Conservation (phyloP, 2,113 vertebrate genomes). For the Plecturocebus donacophilus region DNA sequence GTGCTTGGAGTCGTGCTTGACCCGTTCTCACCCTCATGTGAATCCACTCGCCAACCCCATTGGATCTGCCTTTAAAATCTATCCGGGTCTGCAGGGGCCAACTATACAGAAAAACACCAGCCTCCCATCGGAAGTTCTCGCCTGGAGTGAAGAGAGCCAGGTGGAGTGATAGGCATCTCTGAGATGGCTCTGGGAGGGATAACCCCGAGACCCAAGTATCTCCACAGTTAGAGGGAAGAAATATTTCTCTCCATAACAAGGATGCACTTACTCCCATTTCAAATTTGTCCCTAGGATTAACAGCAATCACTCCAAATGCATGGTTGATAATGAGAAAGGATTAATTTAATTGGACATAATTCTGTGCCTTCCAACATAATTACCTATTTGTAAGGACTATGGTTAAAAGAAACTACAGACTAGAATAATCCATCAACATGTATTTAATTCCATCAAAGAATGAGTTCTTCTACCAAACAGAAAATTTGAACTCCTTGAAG, state of each 20-base stretch:
- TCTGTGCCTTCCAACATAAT: background rate
- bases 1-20: background rate
- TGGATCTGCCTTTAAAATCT: background rate
- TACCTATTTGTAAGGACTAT: background rate
- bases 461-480: background rate
- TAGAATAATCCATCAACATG: background rate
- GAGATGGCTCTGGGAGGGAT: background rate
- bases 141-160: background rate
- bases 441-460: slow-evolving; percentile 14
- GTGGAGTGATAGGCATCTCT: background rate
- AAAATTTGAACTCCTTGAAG: background rate
- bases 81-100: background rate
- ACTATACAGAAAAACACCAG: background rate
- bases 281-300: background rate
- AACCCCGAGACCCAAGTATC: background rate
- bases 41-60: background rate
- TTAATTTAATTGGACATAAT: background rate
- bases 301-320: background rate
- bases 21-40: background rate
- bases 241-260: background rate
- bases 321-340: background rate
- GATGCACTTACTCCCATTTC: background rate
- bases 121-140: background rate
- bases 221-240: background rate
- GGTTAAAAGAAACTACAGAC: slow-evolving; percentile 20